Evolutionary conservation across 1,140 invertebrate species (phyloP), one percentile per base, ranked within the genome.

Genomic region (Stegodyphus mimosarum): DNA sequence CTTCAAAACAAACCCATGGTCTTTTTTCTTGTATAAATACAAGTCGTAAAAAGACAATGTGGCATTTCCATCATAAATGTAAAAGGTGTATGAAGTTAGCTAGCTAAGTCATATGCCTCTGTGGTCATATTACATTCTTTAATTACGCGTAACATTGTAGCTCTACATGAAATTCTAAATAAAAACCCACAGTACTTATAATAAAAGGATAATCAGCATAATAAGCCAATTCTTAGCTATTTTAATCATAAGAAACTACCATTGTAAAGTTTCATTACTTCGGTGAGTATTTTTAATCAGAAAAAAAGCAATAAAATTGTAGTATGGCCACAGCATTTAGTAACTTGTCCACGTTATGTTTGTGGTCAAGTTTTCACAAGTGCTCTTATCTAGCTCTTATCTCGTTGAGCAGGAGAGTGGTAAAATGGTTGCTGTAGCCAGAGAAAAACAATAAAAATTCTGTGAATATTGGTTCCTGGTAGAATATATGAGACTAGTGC

Each of bases 331-430:
- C 79, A 18, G n/a, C 9, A 81, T 72, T 73, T 52, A 64, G 53
- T 72, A 81, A 73, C 79, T 81, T 81, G 79, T 33, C 79, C 70
- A 17, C 66, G 50, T 51, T n/a, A 51, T 52, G 52, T 73, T 51
- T 60, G 48, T 18, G 79, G 79, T 64, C 70, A 55, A 81, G 70
- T 81, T 66, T 81, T 81, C 79, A 81, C 79, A 81, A 81, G 79
- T 81, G 79, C 79, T 81, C 79, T 81, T 81, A 81, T 81, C 79
- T 81, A 81, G 79, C 70, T 81, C 70, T 81, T 73, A 81, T 72
- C 17, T 73, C 48, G n/a, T 81, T 81, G 67, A 73, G 53, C 55
- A 81, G 79, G 79, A 81, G 79, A 81, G 79, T 81, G 79, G 79
- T 81, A 60, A 55, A 81, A 72, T 81, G 79, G 79, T 81, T 81